These are phyloP conservation scores for Ellobius talpinus DNA, from an alignment of 2,113 vertebrate genomes.

Conservation along the genomic window DNA sequence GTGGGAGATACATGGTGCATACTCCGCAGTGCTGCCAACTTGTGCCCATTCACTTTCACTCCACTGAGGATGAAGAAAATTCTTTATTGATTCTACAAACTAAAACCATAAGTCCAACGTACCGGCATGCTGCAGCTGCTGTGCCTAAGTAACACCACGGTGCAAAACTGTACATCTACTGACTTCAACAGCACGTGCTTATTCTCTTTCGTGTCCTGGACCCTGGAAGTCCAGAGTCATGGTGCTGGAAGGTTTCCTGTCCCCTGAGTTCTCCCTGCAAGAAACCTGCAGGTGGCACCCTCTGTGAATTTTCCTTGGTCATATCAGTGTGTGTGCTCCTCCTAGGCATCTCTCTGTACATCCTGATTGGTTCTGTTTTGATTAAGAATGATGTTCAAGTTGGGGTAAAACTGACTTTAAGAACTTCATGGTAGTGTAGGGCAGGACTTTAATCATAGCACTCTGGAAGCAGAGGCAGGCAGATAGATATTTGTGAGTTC, in stretches of 20 bases:
- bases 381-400: not conserved
- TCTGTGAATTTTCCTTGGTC: not conserved
- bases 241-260: not conserved
- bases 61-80: not conserved
- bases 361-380: not conserved
- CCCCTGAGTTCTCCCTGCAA: not conserved
- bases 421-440: not conserved
- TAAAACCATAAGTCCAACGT: not conserved
- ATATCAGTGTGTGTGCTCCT: not conserved
- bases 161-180: not conserved
- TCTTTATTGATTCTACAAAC: not conserved
- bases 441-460: not conserved
- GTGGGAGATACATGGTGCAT: not conserved
- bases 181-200: not conserved
- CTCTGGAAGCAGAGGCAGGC: not conserved
- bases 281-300: accelerated
- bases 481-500: not conserved
- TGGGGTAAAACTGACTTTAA: not conserved
- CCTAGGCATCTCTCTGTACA: not conserved
- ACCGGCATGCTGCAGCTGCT: not conserved
- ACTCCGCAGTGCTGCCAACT: not conserved
- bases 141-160: not conserved
- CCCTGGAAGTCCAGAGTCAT: not conserved
- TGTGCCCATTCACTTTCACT: not conserved
- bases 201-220: not conserved